Evolutionary conservation across 1,140 invertebrate genomes (phyloP).

Genomic region (Cyrtorhinus lividipennis): DNA sequence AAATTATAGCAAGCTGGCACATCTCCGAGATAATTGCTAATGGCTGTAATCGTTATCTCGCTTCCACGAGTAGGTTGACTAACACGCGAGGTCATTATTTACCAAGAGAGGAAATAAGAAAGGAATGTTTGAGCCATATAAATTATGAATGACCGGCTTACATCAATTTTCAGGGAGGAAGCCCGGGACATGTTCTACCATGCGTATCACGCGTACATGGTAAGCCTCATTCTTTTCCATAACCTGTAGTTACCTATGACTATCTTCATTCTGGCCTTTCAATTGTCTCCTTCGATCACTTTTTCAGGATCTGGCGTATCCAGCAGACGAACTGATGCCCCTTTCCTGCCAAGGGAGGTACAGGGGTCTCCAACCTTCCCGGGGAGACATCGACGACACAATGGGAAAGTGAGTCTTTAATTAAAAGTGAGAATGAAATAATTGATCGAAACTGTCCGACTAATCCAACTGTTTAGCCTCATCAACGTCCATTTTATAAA

Average conservation of each 20-base stretch:
- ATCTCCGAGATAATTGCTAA: too few species aligned
- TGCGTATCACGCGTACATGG: constrained; percentile 93
- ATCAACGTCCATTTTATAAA: too few species aligned
- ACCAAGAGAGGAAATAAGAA: background rate
- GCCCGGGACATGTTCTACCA: constrained; percentile 92
- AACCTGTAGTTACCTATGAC: too few species aligned
- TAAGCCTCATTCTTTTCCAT: background rate
- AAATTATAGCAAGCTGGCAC: background rate
- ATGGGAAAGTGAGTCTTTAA: constrained; percentile 77
- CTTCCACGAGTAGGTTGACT: too few species aligned
- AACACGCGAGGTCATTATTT: too few species aligned
- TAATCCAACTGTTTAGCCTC: too few species aligned
- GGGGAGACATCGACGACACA: constrained; percentile 91
- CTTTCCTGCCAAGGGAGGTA: constrained; percentile 86
- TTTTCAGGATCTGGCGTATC: constrained; percentile 75
- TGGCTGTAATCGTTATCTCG: too few species aligned
- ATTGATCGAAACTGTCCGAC: too few species aligned
- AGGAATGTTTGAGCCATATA: background rate
- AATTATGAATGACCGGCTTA: background rate
- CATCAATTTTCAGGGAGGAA: constrained; percentile 49
- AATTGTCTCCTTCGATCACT: too few species aligned
- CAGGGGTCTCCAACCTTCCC: constrained; percentile 64
- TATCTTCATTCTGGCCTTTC: background rate
- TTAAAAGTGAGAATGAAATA: background rate
- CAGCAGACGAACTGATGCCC: constrained; percentile 96